Percentiles rank a stretch among this genome's conserved stretches.
These are phyloP conservation scores for Otolemur crassicaudatus DNA, from an alignment of 2,797 vertebrate genomes.

Conservation along the genomic window DNA sequence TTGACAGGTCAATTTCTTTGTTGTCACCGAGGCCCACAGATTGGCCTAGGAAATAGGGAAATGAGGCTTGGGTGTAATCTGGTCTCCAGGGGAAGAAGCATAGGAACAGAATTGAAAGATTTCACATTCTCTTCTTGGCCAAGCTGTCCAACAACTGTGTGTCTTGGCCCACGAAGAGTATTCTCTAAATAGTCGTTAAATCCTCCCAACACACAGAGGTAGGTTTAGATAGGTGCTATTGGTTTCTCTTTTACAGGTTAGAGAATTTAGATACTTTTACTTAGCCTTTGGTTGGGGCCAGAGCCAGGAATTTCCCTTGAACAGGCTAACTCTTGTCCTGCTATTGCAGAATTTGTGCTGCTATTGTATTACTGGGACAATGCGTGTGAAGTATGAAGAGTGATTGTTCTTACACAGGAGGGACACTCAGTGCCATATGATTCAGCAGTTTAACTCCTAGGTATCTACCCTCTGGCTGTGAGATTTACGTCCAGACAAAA, in stretches of 20 bases:
- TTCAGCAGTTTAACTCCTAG: neutral
- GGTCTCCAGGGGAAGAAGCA: neutral
- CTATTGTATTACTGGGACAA: neutral
- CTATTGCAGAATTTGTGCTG: neutral
- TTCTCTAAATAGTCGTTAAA: neutral
- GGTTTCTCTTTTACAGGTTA: neutral
- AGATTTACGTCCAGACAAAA: conserved; percentile 7
- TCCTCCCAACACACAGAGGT: neutral
- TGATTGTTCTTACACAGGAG: neutral
- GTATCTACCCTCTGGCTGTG: neutral
- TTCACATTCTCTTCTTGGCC: neutral
- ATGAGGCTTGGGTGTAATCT: neutral
- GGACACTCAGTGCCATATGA: neutral
- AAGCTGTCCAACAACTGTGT: neutral
- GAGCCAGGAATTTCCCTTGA: neutral
- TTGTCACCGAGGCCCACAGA: neutral
- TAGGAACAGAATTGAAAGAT: conserved; percentile 4
- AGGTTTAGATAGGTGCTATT: neutral
- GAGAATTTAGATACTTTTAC: neutral
- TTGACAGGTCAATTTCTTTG: neutral
- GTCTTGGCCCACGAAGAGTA: neutral
- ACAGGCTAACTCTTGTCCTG: neutral
- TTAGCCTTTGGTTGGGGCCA: neutral
- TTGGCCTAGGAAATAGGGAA: neutral
- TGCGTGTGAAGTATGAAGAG: neutral